Percentiles rank a stretch among this genome's conserved stretches.
Evolutionary conservation across 2,113 vertebrate genomes (phyloP).

Genomic region (Hystrix cristata): DNA sequence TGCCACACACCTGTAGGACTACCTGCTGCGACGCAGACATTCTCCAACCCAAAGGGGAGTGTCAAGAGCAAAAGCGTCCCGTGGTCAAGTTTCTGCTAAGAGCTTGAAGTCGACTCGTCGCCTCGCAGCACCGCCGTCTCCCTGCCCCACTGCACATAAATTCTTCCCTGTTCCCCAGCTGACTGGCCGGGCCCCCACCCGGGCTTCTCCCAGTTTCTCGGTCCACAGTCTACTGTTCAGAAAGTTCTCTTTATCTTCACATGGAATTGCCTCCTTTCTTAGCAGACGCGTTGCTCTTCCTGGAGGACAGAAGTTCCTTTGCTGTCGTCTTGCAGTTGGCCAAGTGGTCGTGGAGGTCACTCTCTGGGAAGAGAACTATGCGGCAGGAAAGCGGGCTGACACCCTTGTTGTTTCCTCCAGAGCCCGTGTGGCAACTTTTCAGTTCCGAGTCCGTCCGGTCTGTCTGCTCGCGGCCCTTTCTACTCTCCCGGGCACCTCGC

Average conservation of each 20-base stretch:
- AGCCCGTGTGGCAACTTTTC: not conserved
- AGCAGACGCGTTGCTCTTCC: not conserved
- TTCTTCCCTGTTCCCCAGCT: not conserved
- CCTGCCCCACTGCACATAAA: not conserved
- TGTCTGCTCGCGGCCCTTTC: not conserved
- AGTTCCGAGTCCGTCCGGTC: not conserved
- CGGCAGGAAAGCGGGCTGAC: not conserved
- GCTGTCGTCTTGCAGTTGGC: not conserved
- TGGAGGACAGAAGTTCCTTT: not conserved
- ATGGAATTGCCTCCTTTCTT: not conserved
- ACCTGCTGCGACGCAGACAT: not conserved
- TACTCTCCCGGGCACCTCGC: not conserved
- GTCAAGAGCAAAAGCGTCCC: not conserved
- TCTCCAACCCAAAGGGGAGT: not conserved
- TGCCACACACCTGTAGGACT: not conserved
- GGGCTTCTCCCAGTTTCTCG: not conserved
- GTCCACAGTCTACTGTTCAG: not conserved
- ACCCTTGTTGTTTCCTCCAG: not conserved
- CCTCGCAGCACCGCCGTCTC: not conserved
- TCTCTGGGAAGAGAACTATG: not conserved
- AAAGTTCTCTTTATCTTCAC: not conserved
- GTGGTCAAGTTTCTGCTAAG: not conserved
- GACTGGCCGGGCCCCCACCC: not conserved
- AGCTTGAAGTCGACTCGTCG: not conserved
- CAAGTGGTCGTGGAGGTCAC: not conserved